phyloP scores from a whole-genome alignment of 2,113 vertebrate species.

The Chaetodon trifascialis region DNA sequence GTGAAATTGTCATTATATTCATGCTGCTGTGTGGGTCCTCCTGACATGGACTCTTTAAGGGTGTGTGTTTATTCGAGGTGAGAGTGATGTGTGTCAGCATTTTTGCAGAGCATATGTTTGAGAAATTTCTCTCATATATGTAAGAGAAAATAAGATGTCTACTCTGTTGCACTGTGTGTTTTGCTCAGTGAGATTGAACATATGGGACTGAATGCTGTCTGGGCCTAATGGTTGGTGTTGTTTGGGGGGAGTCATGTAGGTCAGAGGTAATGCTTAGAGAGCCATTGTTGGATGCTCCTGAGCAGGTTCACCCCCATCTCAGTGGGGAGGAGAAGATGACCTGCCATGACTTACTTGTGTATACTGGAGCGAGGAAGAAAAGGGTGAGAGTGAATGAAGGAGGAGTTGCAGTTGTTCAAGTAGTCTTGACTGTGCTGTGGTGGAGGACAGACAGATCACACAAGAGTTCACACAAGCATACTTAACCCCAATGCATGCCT shows the following conservation, averaged over 20 bases:
- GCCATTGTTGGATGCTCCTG: constrained; percentile 46
- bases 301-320: constrained; percentile 42
- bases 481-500: neutral
- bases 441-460: constrained; percentile 22
- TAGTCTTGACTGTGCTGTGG: constrained; percentile 8
- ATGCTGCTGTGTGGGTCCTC: neutral
- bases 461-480: neutral
- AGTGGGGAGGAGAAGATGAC: constrained; percentile 58
- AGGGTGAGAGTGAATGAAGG: constrained; percentile 41
- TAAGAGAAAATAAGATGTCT: neutral
- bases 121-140: no score
- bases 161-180: neutral
- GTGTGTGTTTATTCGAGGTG: neutral
- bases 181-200: no score
- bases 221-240: constrained; percentile 31
- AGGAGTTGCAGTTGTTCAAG: constrained; percentile 28
- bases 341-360: constrained; percentile 29
- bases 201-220: constrained; percentile 39
- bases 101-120: neutral
- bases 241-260: constrained; percentile 30
- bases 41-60: neutral
- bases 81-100: neutral
- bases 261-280: constrained; percentile 57
- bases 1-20: neutral
- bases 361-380: constrained; percentile 18